These are phyloP conservation scores for Machimus atricapillus DNA, from an alignment of 2,888 invertebrate genomes.

Conservation along the genomic window DNA sequence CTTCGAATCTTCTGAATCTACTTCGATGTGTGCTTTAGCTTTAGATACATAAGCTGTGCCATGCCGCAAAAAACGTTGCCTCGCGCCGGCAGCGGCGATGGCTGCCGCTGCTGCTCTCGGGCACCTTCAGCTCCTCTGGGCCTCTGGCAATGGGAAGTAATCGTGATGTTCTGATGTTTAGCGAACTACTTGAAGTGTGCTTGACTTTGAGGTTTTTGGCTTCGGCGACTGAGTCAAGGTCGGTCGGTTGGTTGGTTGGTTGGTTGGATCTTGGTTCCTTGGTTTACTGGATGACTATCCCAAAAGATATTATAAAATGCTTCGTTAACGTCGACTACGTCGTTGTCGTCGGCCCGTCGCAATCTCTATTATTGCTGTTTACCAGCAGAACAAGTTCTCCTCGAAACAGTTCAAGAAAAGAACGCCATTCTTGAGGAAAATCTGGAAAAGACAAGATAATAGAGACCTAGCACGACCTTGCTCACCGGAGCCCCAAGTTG, in stretches of 20 bases:
- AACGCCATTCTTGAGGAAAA: neutral
- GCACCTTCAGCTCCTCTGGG: neutral
- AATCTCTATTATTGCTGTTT: neutral
- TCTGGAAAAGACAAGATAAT: neutral
- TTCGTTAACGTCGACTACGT: neutral
- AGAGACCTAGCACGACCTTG: neutral
- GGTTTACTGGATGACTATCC: neutral
- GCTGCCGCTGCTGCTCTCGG: neutral
- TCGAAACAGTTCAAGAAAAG: neutral
- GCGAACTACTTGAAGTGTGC: slow-evolving; percentile 31
- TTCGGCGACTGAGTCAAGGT: slow-evolving; percentile 41
- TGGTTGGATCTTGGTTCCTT: neutral
- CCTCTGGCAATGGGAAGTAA: neutral
- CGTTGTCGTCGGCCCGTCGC: neutral
- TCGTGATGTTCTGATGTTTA: slow-evolving; percentile 4
- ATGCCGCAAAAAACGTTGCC: neutral
- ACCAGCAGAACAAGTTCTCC: neutral
- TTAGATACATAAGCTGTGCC: neutral
- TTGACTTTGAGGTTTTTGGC: slow-evolving; percentile 43
- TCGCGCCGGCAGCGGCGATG: neutral
- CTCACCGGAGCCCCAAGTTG: neutral
- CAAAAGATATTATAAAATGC: neutral
- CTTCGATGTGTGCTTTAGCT: neutral
- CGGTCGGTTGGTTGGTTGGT: neutral
- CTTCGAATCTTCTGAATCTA: neutral